phyloP scores from a whole-genome alignment of 2,888 invertebrate genomes.

The Lissocephala sabroskyi region DNA sequence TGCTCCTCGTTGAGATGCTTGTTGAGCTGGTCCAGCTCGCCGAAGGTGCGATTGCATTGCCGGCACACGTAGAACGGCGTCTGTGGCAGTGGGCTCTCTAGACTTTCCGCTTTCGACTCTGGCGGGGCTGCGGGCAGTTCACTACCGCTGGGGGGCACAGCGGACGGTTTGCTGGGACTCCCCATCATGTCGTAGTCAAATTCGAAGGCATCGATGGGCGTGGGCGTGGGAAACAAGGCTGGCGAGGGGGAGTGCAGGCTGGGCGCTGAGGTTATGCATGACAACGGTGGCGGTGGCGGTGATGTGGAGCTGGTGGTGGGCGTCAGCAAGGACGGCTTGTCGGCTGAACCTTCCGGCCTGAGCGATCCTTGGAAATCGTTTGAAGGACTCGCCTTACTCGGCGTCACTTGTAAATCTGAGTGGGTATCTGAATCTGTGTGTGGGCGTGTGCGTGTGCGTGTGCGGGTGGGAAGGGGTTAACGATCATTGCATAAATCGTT shows the following conservation, averaged over 20 bases:
- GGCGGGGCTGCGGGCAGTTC: slow-evolving; percentile 28
- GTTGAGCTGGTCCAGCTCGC: slow-evolving; percentile 35
- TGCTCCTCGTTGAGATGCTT: slow-evolving; percentile 39
- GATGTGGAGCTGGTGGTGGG: no score
- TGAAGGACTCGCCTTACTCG: no score
- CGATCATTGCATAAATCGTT: slow-evolving; percentile 35
- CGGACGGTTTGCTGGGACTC: slow-evolving; percentile 9
- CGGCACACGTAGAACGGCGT: slow-evolving; percentile 37
- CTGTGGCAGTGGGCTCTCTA: no score
- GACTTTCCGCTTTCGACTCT: no score
- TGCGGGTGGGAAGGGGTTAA: no score
- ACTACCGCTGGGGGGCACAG: slow-evolving; percentile 18
- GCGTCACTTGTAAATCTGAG: no score
- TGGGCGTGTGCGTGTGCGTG: no score
- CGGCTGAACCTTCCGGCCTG: no score
- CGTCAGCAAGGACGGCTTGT: no score
- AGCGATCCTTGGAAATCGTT: no score
- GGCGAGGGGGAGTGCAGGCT: not conserved
- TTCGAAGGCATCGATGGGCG: slow-evolving; percentile 28
- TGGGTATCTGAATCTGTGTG: no score
- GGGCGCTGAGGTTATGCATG: no score
- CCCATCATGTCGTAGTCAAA: slow-evolving; percentile 36
- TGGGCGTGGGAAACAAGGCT: slow-evolving; percentile 32
- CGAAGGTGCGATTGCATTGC: slow-evolving; percentile 40
- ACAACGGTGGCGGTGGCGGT: slow-evolving; percentile 6